Evolutionary conservation across 1,140 invertebrate genomes (phyloP).

Genomic region (Drosophila simulans): DNA sequence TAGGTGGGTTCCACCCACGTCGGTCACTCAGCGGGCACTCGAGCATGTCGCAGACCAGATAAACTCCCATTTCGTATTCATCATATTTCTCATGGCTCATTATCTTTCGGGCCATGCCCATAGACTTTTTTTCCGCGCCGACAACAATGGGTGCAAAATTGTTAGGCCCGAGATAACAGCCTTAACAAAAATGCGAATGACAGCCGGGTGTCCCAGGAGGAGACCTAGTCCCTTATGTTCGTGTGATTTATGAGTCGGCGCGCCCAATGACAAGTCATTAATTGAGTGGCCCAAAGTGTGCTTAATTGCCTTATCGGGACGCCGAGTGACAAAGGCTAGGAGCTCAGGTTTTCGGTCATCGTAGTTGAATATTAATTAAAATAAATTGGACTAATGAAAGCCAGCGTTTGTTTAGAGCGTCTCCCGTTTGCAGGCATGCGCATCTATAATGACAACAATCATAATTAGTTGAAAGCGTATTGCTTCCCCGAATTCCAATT

Average conservation of each 20-base stretch:
- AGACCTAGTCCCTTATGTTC: constrained; percentile 13
- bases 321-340: constrained; percentile 9
- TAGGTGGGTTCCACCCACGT: constrained; percentile 46
- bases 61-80: constrained; percentile 47
- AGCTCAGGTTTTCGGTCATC: constrained; percentile 17
- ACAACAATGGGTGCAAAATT: constrained; percentile 50
- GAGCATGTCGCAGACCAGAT: constrained; percentile 53
- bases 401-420: constrained; percentile 3
- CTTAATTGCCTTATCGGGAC: constrained; percentile 54
- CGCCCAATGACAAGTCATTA: constrained; percentile 72
- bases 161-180: constrained; percentile 43
- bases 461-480: constrained; percentile 11
- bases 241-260: constrained; percentile 65
- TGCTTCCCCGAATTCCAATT: constrained; percentile 4
- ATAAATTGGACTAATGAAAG: constrained; percentile 29
- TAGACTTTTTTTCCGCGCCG: constrained; percentile 4
- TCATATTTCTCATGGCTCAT: constrained; percentile 37
- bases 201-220: constrained; percentile 11
- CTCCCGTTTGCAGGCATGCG: not conserved
- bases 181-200: constrained; percentile 58
- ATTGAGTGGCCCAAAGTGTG: constrained; percentile 66
- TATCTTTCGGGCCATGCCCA: constrained; percentile 32
- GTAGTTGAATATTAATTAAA: constrained; percentile 52
- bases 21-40: constrained; percentile 48
- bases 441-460: not conserved